Evolutionary conservation across 2,113 vertebrate genomes (phyloP).

Genomic region (Ibidorhyncha struthersii): DNA sequence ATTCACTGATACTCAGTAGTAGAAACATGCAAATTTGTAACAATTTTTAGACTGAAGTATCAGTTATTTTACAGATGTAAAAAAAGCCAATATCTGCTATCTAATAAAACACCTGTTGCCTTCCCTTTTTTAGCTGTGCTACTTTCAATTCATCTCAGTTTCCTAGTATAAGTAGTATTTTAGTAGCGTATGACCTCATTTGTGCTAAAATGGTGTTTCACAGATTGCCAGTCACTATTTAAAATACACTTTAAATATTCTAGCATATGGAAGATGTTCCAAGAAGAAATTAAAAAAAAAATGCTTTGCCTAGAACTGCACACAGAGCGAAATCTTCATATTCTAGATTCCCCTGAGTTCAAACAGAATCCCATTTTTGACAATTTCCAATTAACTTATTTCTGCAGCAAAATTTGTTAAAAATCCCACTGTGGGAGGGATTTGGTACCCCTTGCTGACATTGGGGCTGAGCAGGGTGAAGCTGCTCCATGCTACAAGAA

Average conservation of each 20-base stretch:
- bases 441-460: neutral
- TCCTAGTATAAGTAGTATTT: constrained; percentile 56
- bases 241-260: constrained; percentile 69
- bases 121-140: constrained; percentile 68
- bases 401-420: neutral
- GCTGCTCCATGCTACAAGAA: neutral
- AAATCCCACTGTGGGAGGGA: neutral
- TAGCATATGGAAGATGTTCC: constrained; percentile 54
- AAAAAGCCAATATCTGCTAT: constrained; percentile 55
- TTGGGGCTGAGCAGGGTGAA: neutral
- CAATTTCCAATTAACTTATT: neutral
- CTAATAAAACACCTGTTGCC: constrained; percentile 75
- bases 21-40: constrained; percentile 33
- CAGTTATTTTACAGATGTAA: constrained; percentile 34
- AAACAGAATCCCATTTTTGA: constrained; percentile 5
- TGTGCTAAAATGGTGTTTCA: constrained; percentile 58
- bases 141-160: constrained; percentile 55
- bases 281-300: constrained; percentile 30
- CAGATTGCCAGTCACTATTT: constrained; percentile 56
- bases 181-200: constrained; percentile 68
- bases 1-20: constrained; percentile 25
- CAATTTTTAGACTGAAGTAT: constrained; percentile 42
- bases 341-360: neutral
- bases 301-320: neutral
- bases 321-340: neutral